Percentiles rank a stretch among this genome's conserved stretches.
Conservation (phyloP, 2,113 vertebrate species). For the Echinops telfairi region DNA sequence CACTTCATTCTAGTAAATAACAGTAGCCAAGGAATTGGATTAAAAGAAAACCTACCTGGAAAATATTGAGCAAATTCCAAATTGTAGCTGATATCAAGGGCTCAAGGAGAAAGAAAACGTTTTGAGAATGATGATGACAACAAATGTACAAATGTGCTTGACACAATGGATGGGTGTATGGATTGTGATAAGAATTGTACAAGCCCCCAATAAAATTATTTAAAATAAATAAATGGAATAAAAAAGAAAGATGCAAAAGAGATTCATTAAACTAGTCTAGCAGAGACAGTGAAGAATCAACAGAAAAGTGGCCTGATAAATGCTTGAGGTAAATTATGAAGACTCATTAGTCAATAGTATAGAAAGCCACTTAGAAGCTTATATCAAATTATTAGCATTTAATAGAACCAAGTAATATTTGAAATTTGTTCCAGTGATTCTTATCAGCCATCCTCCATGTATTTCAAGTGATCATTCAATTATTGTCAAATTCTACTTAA, state of each 20-base stretch:
- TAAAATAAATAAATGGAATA: too few species aligned
- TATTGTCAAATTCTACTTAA: conserved; percentile 79
- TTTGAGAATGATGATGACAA: too few species aligned
- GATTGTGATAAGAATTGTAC: too few species aligned
- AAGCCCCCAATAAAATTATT: too few species aligned
- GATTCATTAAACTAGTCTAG: background rate
- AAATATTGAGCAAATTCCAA: background rate
- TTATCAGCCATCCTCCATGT: conserved; percentile 21
- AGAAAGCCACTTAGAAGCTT: conserved; percentile 46
- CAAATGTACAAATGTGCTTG: too few species aligned
- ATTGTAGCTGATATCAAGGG: background rate
- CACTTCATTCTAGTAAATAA: background rate
- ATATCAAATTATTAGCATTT: conserved; percentile 52
- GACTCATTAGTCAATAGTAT: conserved; percentile 39
- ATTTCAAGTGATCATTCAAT: conserved; percentile 71
- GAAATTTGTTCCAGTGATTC: conserved; percentile 65
- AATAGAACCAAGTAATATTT: conserved; percentile 63
- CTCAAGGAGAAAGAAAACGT: too few species aligned
- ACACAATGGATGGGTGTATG: too few species aligned
- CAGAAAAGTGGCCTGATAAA: background rate
- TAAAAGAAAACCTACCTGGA: background rate
- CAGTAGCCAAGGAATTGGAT: background rate
- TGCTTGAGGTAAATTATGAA: conserved; percentile 52
- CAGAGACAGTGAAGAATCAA: background rate
- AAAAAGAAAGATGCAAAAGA: background rate